These are phyloP conservation scores for Leucophora obtusa DNA, from an alignment of 2,888 invertebrate genomes.

Conservation along the genomic window DNA sequence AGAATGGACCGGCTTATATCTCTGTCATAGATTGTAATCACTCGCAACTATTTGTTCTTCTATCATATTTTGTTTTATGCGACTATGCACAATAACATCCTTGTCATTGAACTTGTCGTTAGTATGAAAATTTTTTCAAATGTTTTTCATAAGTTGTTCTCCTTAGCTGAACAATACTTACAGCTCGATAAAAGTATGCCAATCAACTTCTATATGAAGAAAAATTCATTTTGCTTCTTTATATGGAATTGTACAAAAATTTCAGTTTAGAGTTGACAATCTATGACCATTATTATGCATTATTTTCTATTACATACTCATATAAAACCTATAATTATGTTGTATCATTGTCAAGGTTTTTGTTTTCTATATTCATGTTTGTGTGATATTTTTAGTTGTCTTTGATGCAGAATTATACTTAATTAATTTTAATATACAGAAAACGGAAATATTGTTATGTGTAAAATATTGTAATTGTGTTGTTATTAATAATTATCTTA, in stretches of 20 bases:
- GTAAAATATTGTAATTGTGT: slow-evolving; percentile 34
- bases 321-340: slow-evolving; percentile 1
- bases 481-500: background rate
- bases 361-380: background rate
- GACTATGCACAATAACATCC: slow-evolving; percentile 10
- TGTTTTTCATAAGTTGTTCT: no score
- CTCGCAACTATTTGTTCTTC: background rate
- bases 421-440: slow-evolving; percentile 20
- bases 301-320: background rate
- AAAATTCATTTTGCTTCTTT: background rate
- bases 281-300: background rate
- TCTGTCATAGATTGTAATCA: background rate
- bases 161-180: no score
- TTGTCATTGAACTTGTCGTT: slow-evolving; percentile 39
- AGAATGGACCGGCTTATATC: no score
- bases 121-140: no score
- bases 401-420: slow-evolving; percentile 3
- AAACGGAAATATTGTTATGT: slow-evolving; percentile 52
- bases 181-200: no score
- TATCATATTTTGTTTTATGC: background rate
- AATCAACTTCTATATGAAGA: no score
- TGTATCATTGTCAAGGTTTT: slow-evolving; percentile 15
- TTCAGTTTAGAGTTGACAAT: background rate
- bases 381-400: background rate
- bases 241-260: background rate